Evolutionary conservation across 2,113 vertebrate species (phyloP).

Genomic region (Aix galericulata): DNA sequence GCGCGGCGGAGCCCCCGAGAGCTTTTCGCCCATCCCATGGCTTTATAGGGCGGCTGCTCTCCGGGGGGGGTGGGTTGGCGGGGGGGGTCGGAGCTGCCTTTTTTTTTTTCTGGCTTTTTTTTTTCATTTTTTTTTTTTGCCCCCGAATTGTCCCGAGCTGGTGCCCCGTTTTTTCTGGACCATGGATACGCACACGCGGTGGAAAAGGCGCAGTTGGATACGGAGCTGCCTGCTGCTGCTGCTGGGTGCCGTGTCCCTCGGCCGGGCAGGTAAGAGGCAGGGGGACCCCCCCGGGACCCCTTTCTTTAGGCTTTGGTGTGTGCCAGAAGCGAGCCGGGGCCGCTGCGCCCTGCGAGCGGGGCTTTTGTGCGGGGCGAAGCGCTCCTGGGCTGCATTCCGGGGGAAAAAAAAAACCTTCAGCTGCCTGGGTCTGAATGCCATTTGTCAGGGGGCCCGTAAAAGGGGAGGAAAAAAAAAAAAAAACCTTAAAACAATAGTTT

Average conservation of each 20-base stretch:
- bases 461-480: constrained; percentile 2
- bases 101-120: background rate
- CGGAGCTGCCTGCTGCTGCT: constrained; percentile 59
- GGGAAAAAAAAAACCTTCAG: background rate
- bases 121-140: background rate
- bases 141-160: background rate
- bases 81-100: background rate
- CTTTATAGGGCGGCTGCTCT: constrained; percentile 58
- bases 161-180: constrained; percentile 25
- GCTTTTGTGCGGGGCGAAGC: background rate
- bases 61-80: constrained; percentile 52
- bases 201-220: constrained; percentile 76
- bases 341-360: background rate
- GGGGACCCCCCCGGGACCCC: background rate
- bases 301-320: too few relatives aligned
- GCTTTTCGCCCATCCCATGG: constrained; percentile 64
- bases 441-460: constrained; percentile 53
- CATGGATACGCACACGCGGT: constrained; percentile 84
- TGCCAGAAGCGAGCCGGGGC: background rate
- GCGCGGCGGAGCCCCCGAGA: constrained; percentile 26
- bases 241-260: constrained; percentile 60
- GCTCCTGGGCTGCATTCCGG: background rate
- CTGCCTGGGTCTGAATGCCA: constrained; percentile 49
- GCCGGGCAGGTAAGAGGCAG: constrained; percentile 75
- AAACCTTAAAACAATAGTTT: constrained; percentile 22